Conservation (phyloP, 2,888 invertebrate species). For the Catocala nupta region DNA sequence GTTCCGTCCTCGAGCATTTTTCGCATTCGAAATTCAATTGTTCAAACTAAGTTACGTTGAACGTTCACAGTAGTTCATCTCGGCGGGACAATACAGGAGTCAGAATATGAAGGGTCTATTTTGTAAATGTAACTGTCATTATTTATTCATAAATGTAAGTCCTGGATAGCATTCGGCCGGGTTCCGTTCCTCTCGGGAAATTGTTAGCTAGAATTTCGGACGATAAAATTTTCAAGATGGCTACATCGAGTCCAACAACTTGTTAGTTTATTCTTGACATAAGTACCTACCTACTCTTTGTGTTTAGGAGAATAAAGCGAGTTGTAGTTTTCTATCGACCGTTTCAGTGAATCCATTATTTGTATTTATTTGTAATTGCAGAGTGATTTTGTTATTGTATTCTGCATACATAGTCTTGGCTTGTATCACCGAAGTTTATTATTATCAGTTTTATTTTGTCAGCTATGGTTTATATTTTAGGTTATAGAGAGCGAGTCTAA, state of each 20-base stretch:
- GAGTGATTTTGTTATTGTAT: too few species aligned
- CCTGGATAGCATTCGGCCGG: constrained; percentile 36
- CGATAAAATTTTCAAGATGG: constrained; percentile 38
- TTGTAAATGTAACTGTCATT: constrained; percentile 54
- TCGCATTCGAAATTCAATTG: constrained; percentile 3
- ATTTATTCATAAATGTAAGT: constrained; percentile 57
- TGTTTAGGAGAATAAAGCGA: background rate
- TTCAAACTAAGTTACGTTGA: background rate
- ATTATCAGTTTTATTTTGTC: too few species aligned
- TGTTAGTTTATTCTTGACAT: constrained; percentile 34
- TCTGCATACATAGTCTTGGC: too few species aligned
- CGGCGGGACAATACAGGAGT: constrained; percentile 39
- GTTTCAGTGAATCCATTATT: background rate
- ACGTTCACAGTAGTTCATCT: constrained; percentile 28
- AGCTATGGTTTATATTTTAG: too few species aligned
- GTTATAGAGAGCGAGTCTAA: too few species aligned
- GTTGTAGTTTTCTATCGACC: background rate
- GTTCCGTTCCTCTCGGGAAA: constrained; percentile 32
- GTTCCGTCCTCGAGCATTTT: background rate
- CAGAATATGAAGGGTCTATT: constrained; percentile 48
- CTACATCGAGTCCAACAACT: constrained; percentile 11
- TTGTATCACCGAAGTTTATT: too few species aligned
- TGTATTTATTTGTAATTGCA: too few species aligned
- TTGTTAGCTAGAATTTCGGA: constrained; percentile 42
- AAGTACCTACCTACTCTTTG: background rate